These are phyloP conservation scores for Orthosia gracilis DNA, from an alignment of 2,888 invertebrate genomes.

Conservation along the genomic window DNA sequence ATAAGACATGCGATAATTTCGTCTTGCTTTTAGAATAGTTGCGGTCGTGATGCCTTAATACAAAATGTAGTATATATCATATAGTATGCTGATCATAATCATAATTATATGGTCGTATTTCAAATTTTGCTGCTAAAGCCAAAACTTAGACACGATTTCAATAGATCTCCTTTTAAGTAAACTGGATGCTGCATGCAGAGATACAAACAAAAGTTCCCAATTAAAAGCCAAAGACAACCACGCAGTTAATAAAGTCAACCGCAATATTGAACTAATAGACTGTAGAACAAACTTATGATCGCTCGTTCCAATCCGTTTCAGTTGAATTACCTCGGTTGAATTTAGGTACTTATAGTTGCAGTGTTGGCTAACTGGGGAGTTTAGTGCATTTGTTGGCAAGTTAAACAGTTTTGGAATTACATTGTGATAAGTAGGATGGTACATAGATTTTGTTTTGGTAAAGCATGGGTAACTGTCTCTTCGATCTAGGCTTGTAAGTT, in stretches of 20 bases:
- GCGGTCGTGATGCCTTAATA: too few species aligned
- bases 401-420: constrained; percentile 47
- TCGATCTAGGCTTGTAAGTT: too few species aligned
- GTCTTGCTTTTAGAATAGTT: too few species aligned
- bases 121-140: too few species aligned
- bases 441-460: not conserved
- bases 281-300: constrained; percentile 38
- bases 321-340: constrained; percentile 54
- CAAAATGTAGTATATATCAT: too few species aligned
- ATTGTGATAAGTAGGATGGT: constrained; percentile 26
- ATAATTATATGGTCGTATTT: too few species aligned
- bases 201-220: not conserved
- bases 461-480: not conserved
- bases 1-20: too few species aligned
- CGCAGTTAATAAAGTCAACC: constrained; percentile 29
- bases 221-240: not conserved
- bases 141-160: too few species aligned
- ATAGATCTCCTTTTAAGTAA: too few species aligned
- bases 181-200: too few species aligned
- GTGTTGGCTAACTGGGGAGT: constrained; percentile 36
- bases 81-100: too few species aligned
- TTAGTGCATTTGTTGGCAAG: constrained; percentile 53
- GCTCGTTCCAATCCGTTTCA: constrained; percentile 52
- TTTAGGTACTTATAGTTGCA: constrained; percentile 53
- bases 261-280: constrained; percentile 47